Conservation (phyloP, 1,140 invertebrate genomes). For the Stegodyphus mimosarum region DNA sequence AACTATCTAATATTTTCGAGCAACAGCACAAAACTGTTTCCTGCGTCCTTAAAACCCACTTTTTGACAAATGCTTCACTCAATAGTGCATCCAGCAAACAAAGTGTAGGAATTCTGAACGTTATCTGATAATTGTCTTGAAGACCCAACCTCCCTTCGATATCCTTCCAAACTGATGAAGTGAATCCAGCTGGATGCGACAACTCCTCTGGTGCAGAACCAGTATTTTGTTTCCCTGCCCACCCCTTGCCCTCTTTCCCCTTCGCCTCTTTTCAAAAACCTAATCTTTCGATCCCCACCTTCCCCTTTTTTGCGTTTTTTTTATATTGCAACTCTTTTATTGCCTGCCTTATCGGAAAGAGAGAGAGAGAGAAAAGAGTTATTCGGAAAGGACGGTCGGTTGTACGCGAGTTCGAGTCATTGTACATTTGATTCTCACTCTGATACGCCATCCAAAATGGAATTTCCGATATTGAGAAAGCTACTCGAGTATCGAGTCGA, state of each 20-base stretch:
- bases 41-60: too few relatives aligned
- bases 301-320: not conserved
- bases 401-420: constrained; percentile 8
- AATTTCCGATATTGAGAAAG: constrained; percentile 47
- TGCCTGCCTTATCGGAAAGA: constrained; percentile 31
- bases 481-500: constrained; percentile 29
- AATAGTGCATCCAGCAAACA: constrained; percentile 18
- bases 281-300: constrained; percentile 18
- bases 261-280: not conserved
- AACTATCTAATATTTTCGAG: too few relatives aligned
- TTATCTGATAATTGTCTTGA: constrained; percentile 19
- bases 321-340: constrained; percentile 7
- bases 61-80: constrained; percentile 20
- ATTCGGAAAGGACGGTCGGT: constrained; percentile 2
- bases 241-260: too few relatives aligned
- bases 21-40: too few relatives aligned
- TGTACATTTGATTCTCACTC: constrained; percentile 31
- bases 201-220: constrained; percentile 1
- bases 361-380: constrained; percentile 1
- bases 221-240: constrained; percentile 14
- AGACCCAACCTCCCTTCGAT: not conserved
- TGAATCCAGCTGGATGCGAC: constrained; percentile 12
- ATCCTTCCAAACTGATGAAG: constrained; percentile 14
- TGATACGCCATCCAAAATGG: constrained; percentile 36
- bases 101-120: not conserved